Evolutionary conservation across 2,113 vertebrate genomes (phyloP).

Genomic region (Helogale parvula): DNA sequence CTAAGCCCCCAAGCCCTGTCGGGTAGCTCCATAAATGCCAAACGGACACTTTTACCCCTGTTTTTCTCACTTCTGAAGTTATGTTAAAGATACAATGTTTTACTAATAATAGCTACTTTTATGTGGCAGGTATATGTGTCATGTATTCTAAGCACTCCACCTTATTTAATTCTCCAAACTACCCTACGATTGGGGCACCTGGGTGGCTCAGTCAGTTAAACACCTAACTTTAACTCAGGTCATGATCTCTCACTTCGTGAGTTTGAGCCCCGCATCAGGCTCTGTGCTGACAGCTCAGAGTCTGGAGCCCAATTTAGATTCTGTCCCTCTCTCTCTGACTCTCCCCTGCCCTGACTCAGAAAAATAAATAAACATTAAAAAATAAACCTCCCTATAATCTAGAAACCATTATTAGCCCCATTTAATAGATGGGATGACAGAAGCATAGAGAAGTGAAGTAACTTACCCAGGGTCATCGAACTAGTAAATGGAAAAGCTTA

Average conservation of each 20-base stretch:
- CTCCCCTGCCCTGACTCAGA: too few species aligned
- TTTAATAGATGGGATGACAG: background rate
- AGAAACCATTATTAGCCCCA: background rate
- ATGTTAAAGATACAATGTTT: slow-evolving; percentile 8
- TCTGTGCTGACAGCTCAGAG: too few species aligned
- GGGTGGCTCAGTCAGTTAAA: too few species aligned
- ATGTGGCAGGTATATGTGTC: background rate
- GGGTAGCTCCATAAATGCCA: background rate
- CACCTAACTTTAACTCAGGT: too few species aligned
- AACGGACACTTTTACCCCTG: background rate
- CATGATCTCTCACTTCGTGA: too few species aligned
- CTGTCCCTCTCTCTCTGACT: too few species aligned
- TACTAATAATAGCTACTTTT: background rate
- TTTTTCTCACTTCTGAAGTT: background rate
- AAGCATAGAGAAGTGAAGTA: background rate
- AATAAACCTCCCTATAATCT: background rate
- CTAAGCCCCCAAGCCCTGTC: background rate
- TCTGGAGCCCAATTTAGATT: too few species aligned
- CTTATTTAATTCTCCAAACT: background rate
- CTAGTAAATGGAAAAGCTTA: background rate
- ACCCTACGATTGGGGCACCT: too few species aligned
- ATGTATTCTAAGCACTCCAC: background rate
- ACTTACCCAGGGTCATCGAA: background rate
- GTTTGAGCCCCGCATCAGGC: too few species aligned
- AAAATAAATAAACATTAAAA: too few species aligned